Evolutionary conservation across 2,797 vertebrate genomes (phyloP).

Genomic region (Capromys pilorides): DNA sequence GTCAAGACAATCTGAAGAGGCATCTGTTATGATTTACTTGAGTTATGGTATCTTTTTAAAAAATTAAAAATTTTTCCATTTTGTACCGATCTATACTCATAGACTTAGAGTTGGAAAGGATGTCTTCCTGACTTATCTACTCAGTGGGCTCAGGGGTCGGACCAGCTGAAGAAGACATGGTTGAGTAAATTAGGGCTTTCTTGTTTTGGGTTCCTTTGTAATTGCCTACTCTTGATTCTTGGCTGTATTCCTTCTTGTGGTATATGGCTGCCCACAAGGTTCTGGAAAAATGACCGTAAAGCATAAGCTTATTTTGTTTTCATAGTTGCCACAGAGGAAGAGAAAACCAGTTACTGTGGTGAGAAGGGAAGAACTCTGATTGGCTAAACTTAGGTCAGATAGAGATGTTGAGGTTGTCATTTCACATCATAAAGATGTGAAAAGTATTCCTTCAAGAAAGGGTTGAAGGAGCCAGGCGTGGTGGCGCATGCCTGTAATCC

Average conservation of each 20-base stretch:
- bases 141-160: not conserved
- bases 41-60: not conserved
- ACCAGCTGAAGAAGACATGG: not conserved
- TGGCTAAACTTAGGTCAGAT: not conserved
- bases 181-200: not conserved
- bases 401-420: not conserved
- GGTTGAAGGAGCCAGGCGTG: no score
- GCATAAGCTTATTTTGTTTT: slow-evolving; percentile 30
- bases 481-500: no score
- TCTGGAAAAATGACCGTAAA: slow-evolving; percentile 48
- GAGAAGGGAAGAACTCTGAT: not conserved
- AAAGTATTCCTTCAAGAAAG: not conserved
- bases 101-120: not conserved
- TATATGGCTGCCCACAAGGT: slow-evolving; percentile 2
- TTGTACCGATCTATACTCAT: slow-evolving; percentile 5
- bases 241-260: not conserved
- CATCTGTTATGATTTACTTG: not conserved
- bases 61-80: slow-evolving; percentile 3
- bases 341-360: slow-evolving; percentile 5
- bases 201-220: not conserved
- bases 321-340: slow-evolving; percentile 26
- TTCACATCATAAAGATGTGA: not conserved
- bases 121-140: not conserved
- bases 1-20: not conserved
- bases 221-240: not conserved